These are phyloP conservation scores for Lagopus muta DNA, from an alignment of 2,113 vertebrate species.

Conservation along the genomic window DNA sequence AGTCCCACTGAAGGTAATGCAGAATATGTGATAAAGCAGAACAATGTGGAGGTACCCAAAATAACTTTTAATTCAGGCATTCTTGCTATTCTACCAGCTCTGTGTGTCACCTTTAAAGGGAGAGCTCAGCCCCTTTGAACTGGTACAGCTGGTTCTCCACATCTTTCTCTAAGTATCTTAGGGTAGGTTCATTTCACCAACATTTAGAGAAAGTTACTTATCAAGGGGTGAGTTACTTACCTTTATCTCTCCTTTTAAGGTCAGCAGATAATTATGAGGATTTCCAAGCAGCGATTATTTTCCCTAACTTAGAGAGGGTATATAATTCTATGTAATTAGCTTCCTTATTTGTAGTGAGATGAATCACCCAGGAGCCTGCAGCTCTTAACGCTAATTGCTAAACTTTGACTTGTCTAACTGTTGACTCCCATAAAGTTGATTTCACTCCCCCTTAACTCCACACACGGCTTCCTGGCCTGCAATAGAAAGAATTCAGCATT, in stretches of 20 bases:
- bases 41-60: neutral
- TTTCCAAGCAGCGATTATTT: neutral
- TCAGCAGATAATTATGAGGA: neutral
- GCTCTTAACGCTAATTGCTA: neutral
- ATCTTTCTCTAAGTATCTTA: neutral
- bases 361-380: neutral
- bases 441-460: accelerated
- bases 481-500: neutral
- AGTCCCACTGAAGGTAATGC: neutral
- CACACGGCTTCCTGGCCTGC: neutral
- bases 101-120: neutral
- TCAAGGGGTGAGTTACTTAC: neutral
- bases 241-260: neutral
- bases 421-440: neutral
- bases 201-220: neutral
- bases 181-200: neutral
- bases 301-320: neutral
- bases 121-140: neutral
- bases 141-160: neutral
- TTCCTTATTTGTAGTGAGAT: neutral
- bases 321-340: neutral
- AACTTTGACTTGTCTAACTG: neutral
- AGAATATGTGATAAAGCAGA: neutral
- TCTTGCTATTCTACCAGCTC: neutral
- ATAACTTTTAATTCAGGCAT: constrained; percentile 28